Evolutionary conservation across 2,113 vertebrate genomes (phyloP).

Genomic region (Hystrix cristata): DNA sequence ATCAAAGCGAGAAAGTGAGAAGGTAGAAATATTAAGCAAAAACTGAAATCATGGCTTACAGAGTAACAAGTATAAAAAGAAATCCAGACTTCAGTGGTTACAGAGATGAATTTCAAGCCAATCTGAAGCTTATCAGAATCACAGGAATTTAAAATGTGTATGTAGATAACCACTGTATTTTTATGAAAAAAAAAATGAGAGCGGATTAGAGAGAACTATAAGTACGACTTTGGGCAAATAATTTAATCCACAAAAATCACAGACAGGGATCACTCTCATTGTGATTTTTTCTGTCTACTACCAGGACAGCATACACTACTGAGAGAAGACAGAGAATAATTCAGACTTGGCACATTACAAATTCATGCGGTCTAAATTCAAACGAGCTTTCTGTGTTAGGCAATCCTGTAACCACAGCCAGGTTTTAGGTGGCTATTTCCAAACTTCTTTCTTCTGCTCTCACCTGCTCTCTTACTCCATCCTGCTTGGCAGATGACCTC

Average conservation of each 20-base stretch:
- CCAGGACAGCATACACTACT: neutral
- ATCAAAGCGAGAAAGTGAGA: conserved; percentile 27
- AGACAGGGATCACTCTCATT: neutral
- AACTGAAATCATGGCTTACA: neutral
- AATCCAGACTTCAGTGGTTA: neutral
- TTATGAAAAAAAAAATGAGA: conserved; percentile 9
- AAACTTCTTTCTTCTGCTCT: neutral
- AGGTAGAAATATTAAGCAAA: conserved; percentile 16
- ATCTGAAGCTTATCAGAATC: neutral
- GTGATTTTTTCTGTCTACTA: neutral
- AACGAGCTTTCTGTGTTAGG: neutral
- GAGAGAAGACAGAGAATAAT: neutral
- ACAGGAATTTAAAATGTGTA: neutral
- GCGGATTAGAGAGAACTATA: neutral
- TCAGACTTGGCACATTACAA: neutral
- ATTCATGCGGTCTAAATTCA: neutral
- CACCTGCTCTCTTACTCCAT: neutral
- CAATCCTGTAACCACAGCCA: neutral
- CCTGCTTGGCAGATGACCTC: neutral
- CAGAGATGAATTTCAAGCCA: neutral
- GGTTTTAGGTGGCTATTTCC: neutral
- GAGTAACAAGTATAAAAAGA: neutral
- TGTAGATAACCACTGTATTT: neutral
- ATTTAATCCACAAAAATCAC: conserved; percentile 44
- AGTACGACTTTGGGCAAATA: conserved; percentile 43